A percentile compares a stretch with the other conserved stretches of the same genome.
These are phyloP conservation scores for Felis chaus DNA, from an alignment of 2,113 vertebrate genomes.

Conservation along the genomic window DNA sequence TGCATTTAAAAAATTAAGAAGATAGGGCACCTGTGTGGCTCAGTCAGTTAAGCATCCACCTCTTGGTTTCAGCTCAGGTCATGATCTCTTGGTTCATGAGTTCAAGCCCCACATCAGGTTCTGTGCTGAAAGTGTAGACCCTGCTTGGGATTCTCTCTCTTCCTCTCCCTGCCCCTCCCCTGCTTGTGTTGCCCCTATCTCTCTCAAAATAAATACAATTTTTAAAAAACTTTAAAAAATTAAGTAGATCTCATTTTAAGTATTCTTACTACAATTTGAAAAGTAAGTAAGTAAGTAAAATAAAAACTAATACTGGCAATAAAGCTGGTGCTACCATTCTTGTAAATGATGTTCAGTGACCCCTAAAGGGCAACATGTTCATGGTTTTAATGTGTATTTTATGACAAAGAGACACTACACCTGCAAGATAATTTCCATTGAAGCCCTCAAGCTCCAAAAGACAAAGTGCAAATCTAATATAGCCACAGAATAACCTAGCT, in stretches of 20 bases:
- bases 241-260: not conserved
- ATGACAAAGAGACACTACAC: not conserved
- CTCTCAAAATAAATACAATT: too few species aligned
- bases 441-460: not conserved
- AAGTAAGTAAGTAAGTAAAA: not conserved
- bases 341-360: constrained; percentile 12
- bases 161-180: too few species aligned
- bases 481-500: not conserved
- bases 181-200: too few species aligned
- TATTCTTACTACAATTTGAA: not conserved
- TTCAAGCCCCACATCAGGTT: too few species aligned
- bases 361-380: constrained; percentile 30
- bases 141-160: too few species aligned
- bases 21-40: not conserved
- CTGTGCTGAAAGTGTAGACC: too few species aligned
- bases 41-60: too few species aligned
- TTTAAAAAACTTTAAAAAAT: too few species aligned
- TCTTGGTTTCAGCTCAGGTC: too few species aligned
- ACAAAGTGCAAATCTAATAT: not conserved
- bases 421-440: not conserved
- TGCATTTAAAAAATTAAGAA: not conserved
- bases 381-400: constrained; percentile 56
- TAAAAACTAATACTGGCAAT: constrained; percentile 2
- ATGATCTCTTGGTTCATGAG: too few species aligned
- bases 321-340: not conserved